Evolutionary conservation across 1,140 invertebrate species (phyloP).

Genomic region (Cyclargus thomasi): DNA sequence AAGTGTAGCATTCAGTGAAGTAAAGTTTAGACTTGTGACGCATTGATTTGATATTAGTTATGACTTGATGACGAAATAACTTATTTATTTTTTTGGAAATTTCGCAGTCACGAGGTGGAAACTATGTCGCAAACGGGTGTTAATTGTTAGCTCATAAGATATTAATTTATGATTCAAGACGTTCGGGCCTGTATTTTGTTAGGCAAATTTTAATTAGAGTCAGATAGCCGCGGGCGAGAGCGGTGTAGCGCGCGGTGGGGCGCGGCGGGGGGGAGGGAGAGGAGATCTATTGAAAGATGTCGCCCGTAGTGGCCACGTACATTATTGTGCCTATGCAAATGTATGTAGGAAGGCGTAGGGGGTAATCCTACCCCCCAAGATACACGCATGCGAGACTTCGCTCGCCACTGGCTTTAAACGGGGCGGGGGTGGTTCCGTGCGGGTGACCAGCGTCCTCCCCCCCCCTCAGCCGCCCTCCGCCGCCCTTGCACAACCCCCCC

Average conservation of each 20-base stretch:
- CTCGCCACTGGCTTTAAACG: conserved; percentile 73
- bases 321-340: conserved; percentile 74
- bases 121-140: no score
- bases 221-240: background rate
- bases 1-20: no score
- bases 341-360: conserved; percentile 69
- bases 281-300: conserved; percentile 61
- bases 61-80: no score
- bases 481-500: conserved; percentile 36
- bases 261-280: conserved; percentile 20
- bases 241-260: background rate
- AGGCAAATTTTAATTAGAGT: conserved; percentile 11
- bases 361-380: conserved; percentile 44
- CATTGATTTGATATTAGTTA: no score
- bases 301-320: conserved; percentile 64
- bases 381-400: conserved; percentile 67
- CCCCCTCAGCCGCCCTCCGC: conserved; percentile 22
- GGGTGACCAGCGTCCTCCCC: background rate
- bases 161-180: conserved; percentile 6
- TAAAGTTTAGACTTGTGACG: no score
- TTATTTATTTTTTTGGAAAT: no score
- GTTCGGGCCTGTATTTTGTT: background rate
- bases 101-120: no score
- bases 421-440: conserved; percentile 24
- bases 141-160: background rate